Evolutionary conservation across 2,888 invertebrate species (phyloP).

Genomic region (Polyommatus icarus): DNA sequence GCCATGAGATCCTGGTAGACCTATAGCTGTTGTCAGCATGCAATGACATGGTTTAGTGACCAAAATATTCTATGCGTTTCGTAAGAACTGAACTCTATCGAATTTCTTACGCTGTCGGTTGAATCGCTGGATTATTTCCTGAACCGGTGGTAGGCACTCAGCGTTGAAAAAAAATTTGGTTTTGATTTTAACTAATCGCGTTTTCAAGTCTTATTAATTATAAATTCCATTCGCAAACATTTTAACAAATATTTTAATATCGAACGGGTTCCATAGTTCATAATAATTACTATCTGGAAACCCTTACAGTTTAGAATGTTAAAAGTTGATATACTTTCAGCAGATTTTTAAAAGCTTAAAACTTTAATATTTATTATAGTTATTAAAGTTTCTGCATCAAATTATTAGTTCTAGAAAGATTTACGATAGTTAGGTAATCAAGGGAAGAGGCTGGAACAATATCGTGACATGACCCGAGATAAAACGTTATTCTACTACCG

Average conservation of each 20-base stretch:
- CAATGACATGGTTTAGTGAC: too few species aligned
- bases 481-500: background rate
- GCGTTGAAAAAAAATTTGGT: background rate
- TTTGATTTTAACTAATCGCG: too few species aligned
- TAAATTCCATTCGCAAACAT: too few species aligned
- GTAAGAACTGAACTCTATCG: background rate
- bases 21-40: too few species aligned
- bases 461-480: slow-evolving; percentile 6
- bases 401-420: background rate
- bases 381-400: background rate
- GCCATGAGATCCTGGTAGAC: background rate
- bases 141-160: background rate
- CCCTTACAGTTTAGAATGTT: too few species aligned
- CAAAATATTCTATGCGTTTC: background rate
- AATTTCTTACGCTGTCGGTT: background rate
- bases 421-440: background rate
- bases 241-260: too few species aligned
- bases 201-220: too few species aligned
- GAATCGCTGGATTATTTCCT: background rate
- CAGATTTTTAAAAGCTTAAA: too few species aligned
- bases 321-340: too few species aligned
- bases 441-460: background rate
- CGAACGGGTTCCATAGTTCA: too few species aligned
- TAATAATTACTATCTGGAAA: too few species aligned
- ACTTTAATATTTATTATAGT: background rate